A percentile compares a stretch with the other conserved stretches of the same genome.
These are phyloP conservation scores for Squalus acanthias DNA, from an alignment of 2,797 vertebrate genomes.

Conservation along the genomic window DNA sequence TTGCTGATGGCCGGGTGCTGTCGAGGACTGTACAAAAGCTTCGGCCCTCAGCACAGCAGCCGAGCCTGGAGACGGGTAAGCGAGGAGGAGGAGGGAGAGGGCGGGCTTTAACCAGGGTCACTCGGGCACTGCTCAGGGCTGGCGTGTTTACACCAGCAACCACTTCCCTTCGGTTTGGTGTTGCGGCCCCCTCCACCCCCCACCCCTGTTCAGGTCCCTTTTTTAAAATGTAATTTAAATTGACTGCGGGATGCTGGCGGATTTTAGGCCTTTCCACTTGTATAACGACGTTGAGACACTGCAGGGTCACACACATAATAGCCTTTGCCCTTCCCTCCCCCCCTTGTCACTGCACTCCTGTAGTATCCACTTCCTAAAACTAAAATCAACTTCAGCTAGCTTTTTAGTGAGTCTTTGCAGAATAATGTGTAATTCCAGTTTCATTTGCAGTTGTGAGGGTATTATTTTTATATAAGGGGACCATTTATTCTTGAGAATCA, in stretches of 20 bases:
- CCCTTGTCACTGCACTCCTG: neutral
- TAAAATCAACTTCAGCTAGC: neutral
- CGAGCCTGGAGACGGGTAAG: conserved; percentile 46
- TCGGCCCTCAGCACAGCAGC: conserved; percentile 44
- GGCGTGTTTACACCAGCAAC: neutral
- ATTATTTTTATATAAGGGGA: neutral
- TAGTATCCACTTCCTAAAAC: neutral
- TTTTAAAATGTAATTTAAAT: neutral
- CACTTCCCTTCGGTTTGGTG: neutral
- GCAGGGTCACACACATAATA: neutral
- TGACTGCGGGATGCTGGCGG: neutral
- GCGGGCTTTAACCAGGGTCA: neutral
- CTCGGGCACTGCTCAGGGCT: neutral
- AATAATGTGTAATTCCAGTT: neutral
- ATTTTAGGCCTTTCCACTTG: neutral
- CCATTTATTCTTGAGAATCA: too few relatives aligned
- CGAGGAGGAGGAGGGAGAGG: neutral
- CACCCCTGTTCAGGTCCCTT: too few relatives aligned
- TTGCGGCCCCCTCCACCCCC: neutral
- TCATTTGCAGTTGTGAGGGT: neutral
- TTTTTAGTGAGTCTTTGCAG: too few relatives aligned
- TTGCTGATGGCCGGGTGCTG: conserved; percentile 61
- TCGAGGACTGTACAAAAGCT: conserved; percentile 53
- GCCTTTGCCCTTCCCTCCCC: neutral
- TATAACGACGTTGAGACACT: neutral